A percentile compares a stretch with the other conserved stretches of the same genome.
Evolutionary conservation across 2,113 vertebrate genomes (phyloP).

Genomic region (Litocranius walleri): DNA sequence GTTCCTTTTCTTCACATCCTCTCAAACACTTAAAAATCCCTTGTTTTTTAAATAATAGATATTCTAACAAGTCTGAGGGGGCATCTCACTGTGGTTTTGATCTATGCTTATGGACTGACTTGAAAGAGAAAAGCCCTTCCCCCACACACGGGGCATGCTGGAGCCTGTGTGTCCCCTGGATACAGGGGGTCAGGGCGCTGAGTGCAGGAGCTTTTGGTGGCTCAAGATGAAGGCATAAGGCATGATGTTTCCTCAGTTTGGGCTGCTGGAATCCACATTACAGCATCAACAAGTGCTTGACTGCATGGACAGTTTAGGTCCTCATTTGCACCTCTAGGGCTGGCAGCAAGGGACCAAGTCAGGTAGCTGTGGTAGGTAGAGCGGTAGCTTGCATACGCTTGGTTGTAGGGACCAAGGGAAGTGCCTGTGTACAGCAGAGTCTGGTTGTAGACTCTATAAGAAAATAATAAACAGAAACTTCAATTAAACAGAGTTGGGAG

Average conservation of each 20-base stretch:
- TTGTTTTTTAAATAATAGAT: not conserved
- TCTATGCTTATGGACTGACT: not conserved
- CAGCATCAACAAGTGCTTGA: not conserved
- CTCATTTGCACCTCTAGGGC: not conserved
- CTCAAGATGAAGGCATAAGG: not conserved
- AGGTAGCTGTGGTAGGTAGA: not conserved
- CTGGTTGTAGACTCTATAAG: not conserved
- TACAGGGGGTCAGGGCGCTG: accelerated
- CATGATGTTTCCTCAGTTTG: not conserved
- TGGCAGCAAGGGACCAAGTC: not conserved
- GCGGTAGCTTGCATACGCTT: not conserved
- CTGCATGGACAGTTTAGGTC: not conserved
- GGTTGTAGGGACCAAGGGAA: not conserved
- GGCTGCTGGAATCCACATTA: not conserved
- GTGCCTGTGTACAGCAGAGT: not conserved
- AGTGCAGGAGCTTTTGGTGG: not conserved
- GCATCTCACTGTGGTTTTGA: not conserved
- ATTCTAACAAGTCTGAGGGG: not conserved
- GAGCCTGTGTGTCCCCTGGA: not conserved
- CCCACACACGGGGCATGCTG: accelerated
- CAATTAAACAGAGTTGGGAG: not conserved
- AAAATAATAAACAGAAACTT: not conserved
- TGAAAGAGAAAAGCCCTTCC: not conserved
- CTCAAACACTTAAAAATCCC: not conserved
- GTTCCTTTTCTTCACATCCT: not conserved